A percentile compares a stretch with the other conserved stretches of the same genome.
Evolutionary conservation across 2,113 vertebrate species (phyloP).

Genomic region (Amazona vittata): DNA sequence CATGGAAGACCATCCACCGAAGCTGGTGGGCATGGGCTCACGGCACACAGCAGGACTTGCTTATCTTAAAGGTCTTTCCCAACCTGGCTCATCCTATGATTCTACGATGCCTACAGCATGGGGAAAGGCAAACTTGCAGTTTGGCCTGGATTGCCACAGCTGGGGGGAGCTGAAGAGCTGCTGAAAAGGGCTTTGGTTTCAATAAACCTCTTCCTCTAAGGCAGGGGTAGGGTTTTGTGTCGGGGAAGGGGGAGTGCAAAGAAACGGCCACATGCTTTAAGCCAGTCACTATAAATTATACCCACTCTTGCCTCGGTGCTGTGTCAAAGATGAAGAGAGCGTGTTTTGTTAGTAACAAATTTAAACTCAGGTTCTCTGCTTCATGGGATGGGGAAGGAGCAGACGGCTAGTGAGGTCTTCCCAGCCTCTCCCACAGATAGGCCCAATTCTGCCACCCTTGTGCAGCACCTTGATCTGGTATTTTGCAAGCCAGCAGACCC

Average conservation of each 20-base stretch:
- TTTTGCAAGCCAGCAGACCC: background rate
- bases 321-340: background rate
- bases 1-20: accelerated
- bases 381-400: background rate
- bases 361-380: accelerated
- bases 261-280: background rate
- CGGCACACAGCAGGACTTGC: accelerated
- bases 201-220: background rate
- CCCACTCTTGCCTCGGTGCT: background rate
- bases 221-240: background rate
- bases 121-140: background rate
- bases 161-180: slow-evolving; percentile 61
- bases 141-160: slow-evolving; percentile 14
- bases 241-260: background rate
- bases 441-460: background rate
- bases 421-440: background rate
- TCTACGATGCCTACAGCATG: accelerated
- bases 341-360: background rate
- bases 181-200: background rate
- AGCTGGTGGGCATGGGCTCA: background rate
- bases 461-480: background rate
- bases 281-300: background rate
- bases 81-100: background rate
- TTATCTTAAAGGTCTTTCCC: background rate
- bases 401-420: background rate